These are phyloP conservation scores for Orussus abietinus DNA, from an alignment of 1,140 invertebrate species.

Conservation along the genomic window DNA sequence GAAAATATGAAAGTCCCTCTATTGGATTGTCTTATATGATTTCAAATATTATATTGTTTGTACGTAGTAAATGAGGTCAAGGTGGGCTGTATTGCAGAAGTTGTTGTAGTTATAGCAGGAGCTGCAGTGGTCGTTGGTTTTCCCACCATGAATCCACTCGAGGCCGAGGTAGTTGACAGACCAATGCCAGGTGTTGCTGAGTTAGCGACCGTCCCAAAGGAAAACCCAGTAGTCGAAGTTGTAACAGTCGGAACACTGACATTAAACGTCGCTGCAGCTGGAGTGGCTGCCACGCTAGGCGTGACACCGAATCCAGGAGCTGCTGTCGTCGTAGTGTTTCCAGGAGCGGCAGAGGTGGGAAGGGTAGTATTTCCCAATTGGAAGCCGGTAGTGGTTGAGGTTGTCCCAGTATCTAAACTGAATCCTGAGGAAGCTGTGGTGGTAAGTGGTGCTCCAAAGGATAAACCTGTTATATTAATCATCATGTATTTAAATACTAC, in stretches of 20 bases:
- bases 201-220: constrained; percentile 28
- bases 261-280: constrained; percentile 30
- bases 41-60: constrained; percentile 19
- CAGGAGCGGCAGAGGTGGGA: constrained; percentile 21
- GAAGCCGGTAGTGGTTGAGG: constrained; percentile 24
- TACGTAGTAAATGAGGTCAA: constrained; percentile 50
- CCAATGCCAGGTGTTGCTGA: constrained; percentile 27
- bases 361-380: constrained; percentile 15
- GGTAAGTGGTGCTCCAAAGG: constrained; percentile 19
- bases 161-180: constrained; percentile 16
- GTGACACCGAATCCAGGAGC: constrained; percentile 11
- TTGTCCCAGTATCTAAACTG: constrained; percentile 11
- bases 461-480: constrained; percentile 17
- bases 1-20: constrained; percentile 1
- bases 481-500: too few species aligned
- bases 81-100: constrained; percentile 46
- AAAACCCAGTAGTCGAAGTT: constrained; percentile 11
- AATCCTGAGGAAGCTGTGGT: constrained; percentile 14
- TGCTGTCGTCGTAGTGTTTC: constrained; percentile 30
- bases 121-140: constrained; percentile 33
- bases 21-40: too few species aligned
- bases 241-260: constrained; percentile 21
- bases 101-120: constrained; percentile 43
- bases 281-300: constrained; percentile 12
- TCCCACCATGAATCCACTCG: constrained; percentile 23